Percentiles rank a stretch among this genome's conserved stretches.
phyloP scores from a whole-genome alignment of 2,888 invertebrate genomes.

The Acleris cristana region DNA sequence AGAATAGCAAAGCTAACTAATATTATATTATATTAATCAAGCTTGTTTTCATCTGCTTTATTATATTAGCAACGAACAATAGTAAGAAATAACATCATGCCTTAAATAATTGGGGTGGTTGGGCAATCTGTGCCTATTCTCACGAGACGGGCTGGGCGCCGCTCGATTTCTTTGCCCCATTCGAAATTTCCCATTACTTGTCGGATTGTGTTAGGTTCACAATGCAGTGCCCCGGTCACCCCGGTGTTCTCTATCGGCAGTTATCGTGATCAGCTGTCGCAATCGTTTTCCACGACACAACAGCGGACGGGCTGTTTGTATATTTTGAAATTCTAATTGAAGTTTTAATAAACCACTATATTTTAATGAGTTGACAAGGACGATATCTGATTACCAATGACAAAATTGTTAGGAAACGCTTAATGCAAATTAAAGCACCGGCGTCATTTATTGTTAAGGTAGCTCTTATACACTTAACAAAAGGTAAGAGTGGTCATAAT shows the following conservation, averaged over 20 bases:
- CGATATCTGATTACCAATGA: slow-evolving; percentile 33
- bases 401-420: slow-evolving; percentile 22
- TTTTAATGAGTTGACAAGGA: slow-evolving; percentile 39
- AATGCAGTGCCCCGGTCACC: slow-evolving; percentile 52
- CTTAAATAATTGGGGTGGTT: slow-evolving; percentile 33
- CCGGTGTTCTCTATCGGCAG: slow-evolving; percentile 46
- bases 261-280: slow-evolving; percentile 58
- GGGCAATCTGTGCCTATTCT: slow-evolving; percentile 41
- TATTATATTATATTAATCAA: too few species aligned
- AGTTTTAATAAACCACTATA: slow-evolving; percentile 42
- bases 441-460: neutral
- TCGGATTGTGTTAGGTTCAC: slow-evolving; percentile 40
- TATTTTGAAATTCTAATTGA: slow-evolving; percentile 53
- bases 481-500: too few species aligned
- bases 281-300: slow-evolving; percentile 62
- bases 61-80: neutral
- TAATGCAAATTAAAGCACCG: slow-evolving; percentile 11
- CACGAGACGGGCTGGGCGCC: slow-evolving; percentile 39
- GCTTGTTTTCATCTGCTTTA: too few species aligned
- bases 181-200: slow-evolving; percentile 46
- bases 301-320: slow-evolving; percentile 37
- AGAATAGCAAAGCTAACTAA: too few species aligned
- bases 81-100: slow-evolving; percentile 15
- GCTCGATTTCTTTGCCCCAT: slow-evolving; percentile 54
- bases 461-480: too few species aligned